phyloP scores from a whole-genome alignment of 2,888 invertebrate species.

The Coremacera marginata region DNA sequence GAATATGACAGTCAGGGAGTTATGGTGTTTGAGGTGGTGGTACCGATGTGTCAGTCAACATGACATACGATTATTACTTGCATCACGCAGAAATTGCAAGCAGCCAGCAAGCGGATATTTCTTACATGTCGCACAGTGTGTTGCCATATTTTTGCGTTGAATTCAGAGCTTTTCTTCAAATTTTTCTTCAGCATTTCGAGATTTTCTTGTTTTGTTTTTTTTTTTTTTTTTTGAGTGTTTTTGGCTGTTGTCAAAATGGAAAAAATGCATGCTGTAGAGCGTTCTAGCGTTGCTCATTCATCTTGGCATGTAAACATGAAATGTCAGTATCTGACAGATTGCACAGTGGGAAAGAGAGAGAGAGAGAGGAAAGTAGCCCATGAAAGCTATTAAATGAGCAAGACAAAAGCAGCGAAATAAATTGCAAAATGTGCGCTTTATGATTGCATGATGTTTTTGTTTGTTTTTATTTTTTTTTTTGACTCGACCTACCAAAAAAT shows the following conservation, averaged over 20 bases:
- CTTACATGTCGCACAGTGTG: background rate
- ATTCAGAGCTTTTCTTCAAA: background rate
- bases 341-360: background rate
- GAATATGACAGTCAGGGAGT: background rate
- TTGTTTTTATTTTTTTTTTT: too few relatives aligned
- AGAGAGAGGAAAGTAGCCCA: background rate
- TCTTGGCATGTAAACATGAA: slow-evolving; percentile 9
- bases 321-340: slow-evolving; percentile 14
- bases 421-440: background rate
- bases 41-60: slow-evolving; percentile 5
- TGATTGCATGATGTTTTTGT: too few relatives aligned
- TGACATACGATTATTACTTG: slow-evolving; percentile 19
- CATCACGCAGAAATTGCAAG: background rate
- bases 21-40: too few relatives aligned
- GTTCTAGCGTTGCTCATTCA: background rate
- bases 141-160: background rate
- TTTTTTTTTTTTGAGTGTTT: background rate
- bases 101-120: too few relatives aligned
- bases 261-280: background rate
- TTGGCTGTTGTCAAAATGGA: background rate
- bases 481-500: too few relatives aligned
- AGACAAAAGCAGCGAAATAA: background rate
- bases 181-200: background rate
- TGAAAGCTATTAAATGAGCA: background rate
- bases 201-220: background rate